These are phyloP conservation scores for Leiothrix lutea DNA, from an alignment of 2,113 vertebrate genomes.

Conservation along the genomic window DNA sequence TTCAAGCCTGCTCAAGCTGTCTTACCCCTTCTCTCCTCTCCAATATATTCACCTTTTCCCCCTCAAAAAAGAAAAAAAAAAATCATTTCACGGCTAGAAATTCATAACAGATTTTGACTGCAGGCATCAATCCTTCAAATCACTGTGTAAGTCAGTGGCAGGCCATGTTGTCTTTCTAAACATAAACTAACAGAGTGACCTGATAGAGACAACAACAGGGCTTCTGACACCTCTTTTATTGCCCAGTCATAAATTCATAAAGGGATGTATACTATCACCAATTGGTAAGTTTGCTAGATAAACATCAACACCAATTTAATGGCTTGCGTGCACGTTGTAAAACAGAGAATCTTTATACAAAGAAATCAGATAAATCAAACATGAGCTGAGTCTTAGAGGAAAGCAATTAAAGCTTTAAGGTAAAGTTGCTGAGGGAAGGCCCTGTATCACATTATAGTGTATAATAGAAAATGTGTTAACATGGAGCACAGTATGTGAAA, in stretches of 20 bases:
- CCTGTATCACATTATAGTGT: constrained; percentile 51
- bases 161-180: constrained; percentile 9
- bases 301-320: constrained; percentile 83
- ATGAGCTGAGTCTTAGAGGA: constrained; percentile 62
- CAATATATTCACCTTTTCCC: constrained; percentile 9
- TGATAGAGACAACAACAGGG: constrained; percentile 46
- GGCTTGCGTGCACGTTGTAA: constrained; percentile 83
- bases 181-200: constrained; percentile 62
- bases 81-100: background rate
- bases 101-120: constrained; percentile 28
- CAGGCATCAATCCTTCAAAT: background rate
- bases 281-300: constrained; percentile 80
- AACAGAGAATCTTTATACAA: constrained; percentile 78
- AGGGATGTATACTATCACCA: constrained; percentile 69
- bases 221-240: constrained; percentile 78
- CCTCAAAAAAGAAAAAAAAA: background rate
- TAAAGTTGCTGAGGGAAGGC: constrained; percentile 62
- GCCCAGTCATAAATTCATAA: constrained; percentile 85
- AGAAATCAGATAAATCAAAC: constrained; percentile 80
- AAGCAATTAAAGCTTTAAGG: constrained; percentile 74
- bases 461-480: constrained; percentile 74
- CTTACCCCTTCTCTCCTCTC: background rate
- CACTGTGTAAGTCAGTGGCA: constrained; percentile 3
- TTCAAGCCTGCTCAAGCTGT: constrained; percentile 31
- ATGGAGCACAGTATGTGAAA: constrained; percentile 60